A percentile compares a stretch with the other conserved stretches of the same genome.
Evolutionary conservation across 1,140 invertebrate genomes (phyloP).

Genomic region (Atta colombica): DNA sequence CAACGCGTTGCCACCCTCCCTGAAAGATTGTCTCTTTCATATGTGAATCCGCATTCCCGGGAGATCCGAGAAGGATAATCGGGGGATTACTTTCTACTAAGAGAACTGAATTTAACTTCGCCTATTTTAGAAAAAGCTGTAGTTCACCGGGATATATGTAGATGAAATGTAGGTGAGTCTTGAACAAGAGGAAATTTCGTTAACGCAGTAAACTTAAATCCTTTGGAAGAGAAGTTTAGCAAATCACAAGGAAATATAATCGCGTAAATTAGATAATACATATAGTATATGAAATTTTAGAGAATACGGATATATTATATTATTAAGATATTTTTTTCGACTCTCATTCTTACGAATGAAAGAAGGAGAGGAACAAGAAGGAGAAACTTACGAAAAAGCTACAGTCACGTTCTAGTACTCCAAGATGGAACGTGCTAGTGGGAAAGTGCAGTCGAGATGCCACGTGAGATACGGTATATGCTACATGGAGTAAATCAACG

Average conservation of each 20-base stretch:
- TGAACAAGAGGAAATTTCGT: background rate
- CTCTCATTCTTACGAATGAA: background rate
- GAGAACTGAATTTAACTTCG: background rate
- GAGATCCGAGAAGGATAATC: background rate
- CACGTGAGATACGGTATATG: conserved; percentile 54
- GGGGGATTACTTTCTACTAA: background rate
- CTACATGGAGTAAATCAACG: conserved; percentile 53
- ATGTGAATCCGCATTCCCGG: conserved; percentile 6
- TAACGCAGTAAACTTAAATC: background rate
- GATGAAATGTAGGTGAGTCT: too few species aligned
- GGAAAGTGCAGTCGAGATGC: conserved; percentile 47
- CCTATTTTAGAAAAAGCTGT: background rate
- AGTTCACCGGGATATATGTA: background rate
- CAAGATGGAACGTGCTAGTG: conserved; percentile 26
- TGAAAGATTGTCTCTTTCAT: conserved; percentile 44
- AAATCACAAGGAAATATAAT: background rate
- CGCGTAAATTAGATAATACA: background rate
- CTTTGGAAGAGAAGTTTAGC: background rate
- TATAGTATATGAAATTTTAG: background rate
- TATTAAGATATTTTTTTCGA: conserved; percentile 4
- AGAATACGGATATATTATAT: background rate
- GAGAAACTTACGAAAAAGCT: conserved; percentile 17
- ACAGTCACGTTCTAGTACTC: conserved; percentile 28
- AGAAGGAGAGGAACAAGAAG: conserved; percentile 18
- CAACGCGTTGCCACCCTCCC: conserved; percentile 20